Evolutionary conservation across 2,888 invertebrate genomes (phyloP), one percentile per base, ranked within the genome.

Genomic region (Sarcophaga carnaria): DNA sequence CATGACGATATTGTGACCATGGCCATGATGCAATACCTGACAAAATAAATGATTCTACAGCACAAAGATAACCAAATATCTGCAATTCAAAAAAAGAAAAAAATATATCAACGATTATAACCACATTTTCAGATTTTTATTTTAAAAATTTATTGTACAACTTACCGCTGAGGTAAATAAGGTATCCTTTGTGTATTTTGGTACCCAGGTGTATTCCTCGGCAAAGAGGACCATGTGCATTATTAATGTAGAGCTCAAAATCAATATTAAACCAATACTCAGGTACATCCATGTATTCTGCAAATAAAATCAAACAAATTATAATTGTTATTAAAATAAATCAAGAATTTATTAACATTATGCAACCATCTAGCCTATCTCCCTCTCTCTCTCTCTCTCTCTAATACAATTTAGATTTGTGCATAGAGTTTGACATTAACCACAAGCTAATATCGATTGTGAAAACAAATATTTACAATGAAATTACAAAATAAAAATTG

Each of bases 251-350:
- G 96, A 96, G 92, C 96, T 95, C 92, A 96, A 94, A 91, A 96
- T 95, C 94, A 96, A 96, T 93, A 96, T 94, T 91, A 96, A 94
- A 94, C 96, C 96, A 94, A 96, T 95, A 93, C 95, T 95, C 93
- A 96, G 94, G 94, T 96, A 96, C 92, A 96, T 95, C 94, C 96
- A 95, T 92, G 96, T 95, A 94, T 96, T 96, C 96, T 96, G 93
- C 12, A 86, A 78, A 71, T 11, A 64, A 54, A 62, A 74, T 4
- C 17, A 3, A 67, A 37, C 49, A 49, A 47, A 10, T 37, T 37
- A 0, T 37, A 2, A 2, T 37, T 37, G 37, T 37, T 10, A 8
- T 37, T 10, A 10, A 8, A 37, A 37, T 8, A 37, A 37, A 37
- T 37, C 37, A 37, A 37, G 37, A 37, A 37, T 37, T 37, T 2